Evolutionary conservation across 2,888 invertebrate genomes (phyloP).

Genomic region (Myathropa florea): DNA sequence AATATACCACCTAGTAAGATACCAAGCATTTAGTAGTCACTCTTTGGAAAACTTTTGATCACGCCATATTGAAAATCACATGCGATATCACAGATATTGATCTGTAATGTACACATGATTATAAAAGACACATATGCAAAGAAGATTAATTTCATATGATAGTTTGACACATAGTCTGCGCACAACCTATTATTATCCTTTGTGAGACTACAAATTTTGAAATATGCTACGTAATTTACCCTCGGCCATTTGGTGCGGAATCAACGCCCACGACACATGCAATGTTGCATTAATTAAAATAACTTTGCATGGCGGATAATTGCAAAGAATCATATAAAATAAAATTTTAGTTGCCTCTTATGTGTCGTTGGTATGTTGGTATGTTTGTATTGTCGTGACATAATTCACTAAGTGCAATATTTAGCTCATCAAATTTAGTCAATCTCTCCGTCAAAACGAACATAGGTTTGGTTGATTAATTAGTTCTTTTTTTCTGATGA

Average conservation of each 20-base stretch:
- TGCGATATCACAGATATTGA: constrained; percentile 38
- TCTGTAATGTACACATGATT: constrained; percentile 26
- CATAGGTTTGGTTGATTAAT: not conserved
- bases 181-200: constrained; percentile 17
- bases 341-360: constrained; percentile 42
- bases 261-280: constrained; percentile 54
- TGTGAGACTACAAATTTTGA: constrained; percentile 32
- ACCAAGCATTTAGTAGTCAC: not conserved
- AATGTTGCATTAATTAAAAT: constrained; percentile 62
- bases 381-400: constrained; percentile 25
- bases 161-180: not conserved
- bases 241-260: constrained; percentile 16
- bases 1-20: not conserved
- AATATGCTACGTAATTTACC: constrained; percentile 54
- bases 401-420: constrained; percentile 18
- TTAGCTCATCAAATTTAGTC: not conserved
- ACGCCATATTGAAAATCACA: constrained; percentile 26
- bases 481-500: no score
- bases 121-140: constrained; percentile 8
- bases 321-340: constrained; percentile 51
- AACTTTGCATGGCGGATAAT: constrained; percentile 52
- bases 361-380: constrained; percentile 29
- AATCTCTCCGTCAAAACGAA: not conserved
- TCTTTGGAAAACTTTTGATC: not conserved
- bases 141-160: constrained; percentile 18